A percentile compares a stretch with the other conserved stretches of the same genome.
Conservation (phyloP, 2,888 invertebrate species). For the Pharmacophagus antenor region DNA sequence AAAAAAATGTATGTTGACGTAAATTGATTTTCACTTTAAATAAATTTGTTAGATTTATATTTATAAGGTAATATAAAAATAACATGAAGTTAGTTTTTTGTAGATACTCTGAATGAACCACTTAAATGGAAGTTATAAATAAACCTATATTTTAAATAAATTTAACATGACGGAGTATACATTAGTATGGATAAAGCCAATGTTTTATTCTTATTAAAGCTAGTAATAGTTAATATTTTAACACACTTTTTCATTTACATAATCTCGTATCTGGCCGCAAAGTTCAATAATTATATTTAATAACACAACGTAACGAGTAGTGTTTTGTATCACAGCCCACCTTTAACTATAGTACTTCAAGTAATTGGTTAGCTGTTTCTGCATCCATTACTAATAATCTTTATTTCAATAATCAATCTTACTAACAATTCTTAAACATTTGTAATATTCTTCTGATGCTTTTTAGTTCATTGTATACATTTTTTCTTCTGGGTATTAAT, state of each 20-base stretch:
- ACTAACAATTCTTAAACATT: neutral
- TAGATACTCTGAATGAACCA: neutral
- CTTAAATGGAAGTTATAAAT: conserved; percentile 22
- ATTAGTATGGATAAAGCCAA: conserved; percentile 10
- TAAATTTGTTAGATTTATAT: neutral
- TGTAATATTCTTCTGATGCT: too few species aligned
- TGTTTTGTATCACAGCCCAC: neutral
- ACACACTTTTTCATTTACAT: conserved; percentile 17
- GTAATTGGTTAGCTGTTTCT: neutral
- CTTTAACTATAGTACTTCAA: conserved; percentile 1
- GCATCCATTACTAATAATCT: neutral
- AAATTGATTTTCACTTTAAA: neutral
- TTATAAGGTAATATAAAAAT: neutral
- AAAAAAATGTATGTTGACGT: neutral
- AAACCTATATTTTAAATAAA: conserved; percentile 17
- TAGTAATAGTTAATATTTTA: conserved; percentile 25
- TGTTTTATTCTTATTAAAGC: conserved; percentile 14
- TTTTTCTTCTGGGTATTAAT: neutral
- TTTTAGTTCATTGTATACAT: too few species aligned
- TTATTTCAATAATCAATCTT: too few species aligned
- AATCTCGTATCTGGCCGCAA: neutral
- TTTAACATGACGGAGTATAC: conserved; percentile 21
- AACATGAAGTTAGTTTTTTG: neutral
- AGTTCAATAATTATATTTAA: neutral
- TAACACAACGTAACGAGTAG: neutral